Percentiles rank a stretch among this genome's conserved stretches.
Evolutionary conservation across 2,888 invertebrate species (phyloP).

Genomic region (Meloe dianella): DNA sequence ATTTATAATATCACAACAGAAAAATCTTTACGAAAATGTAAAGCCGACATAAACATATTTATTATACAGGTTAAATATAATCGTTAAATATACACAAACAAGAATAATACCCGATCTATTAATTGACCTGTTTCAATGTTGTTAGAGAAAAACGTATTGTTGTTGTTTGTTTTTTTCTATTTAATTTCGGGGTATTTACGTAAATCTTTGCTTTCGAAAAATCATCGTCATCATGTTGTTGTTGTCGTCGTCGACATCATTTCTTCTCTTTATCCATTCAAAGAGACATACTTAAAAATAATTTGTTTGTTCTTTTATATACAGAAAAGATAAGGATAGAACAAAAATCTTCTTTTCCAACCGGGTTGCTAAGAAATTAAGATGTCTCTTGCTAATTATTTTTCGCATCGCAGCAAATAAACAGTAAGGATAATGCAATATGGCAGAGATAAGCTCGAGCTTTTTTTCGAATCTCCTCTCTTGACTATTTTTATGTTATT

Average conservation of each 20-base stretch:
- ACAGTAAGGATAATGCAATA: constrained; percentile 33
- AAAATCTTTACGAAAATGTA: background rate
- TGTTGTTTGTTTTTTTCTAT: background rate
- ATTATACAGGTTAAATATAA: background rate
- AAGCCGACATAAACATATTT: background rate
- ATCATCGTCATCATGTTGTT: background rate
- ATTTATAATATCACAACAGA: background rate
- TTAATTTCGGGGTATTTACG: background rate
- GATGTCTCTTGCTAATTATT: constrained; percentile 42
- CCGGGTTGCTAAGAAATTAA: constrained; percentile 39
- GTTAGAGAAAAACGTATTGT: background rate
- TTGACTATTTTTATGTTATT: background rate
- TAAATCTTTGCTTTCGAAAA: background rate
- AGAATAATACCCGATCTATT: background rate
- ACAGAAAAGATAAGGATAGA: background rate
- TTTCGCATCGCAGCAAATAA: constrained; percentile 37
- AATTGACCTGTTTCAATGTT: background rate
- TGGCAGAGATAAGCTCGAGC: constrained; percentile 31
- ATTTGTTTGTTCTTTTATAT: constrained; percentile 31
- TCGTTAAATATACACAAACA: background rate
- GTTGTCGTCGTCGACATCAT: constrained; percentile 9
- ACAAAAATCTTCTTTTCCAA: constrained; percentile 31
- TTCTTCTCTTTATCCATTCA: constrained; percentile 21
- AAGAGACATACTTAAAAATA: constrained; percentile 31
- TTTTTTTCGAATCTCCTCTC: constrained; percentile 23